Percentiles rank a stretch among this genome's conserved stretches.
Conservation (phyloP, 2,797 vertebrate species). For the Lacerta agilis region DNA sequence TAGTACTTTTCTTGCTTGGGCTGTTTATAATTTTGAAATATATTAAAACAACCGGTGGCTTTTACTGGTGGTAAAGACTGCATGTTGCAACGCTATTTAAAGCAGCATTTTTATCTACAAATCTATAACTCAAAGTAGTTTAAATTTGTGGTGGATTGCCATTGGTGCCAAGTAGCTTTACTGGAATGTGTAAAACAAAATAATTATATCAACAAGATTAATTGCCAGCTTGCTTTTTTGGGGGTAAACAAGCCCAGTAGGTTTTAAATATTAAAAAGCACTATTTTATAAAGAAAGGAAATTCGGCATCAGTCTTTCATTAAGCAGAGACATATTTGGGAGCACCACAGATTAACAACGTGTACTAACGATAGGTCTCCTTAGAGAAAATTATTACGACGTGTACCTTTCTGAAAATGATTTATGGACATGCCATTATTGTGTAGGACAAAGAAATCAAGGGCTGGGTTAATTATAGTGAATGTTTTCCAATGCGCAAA, state of each 20-base stretch:
- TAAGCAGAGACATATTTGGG: conserved; percentile 8
- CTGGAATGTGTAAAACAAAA: conserved; percentile 14
- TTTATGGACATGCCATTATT: conserved; percentile 33
- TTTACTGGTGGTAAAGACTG: background rate
- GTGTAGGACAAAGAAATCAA: conserved; percentile 15
- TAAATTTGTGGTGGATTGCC: conserved; percentile 5
- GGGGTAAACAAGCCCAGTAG: background rate
- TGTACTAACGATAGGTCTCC: background rate
- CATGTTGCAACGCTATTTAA: background rate
- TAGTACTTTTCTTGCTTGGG: background rate
- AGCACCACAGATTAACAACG: conserved; percentile 28
- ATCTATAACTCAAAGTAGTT: background rate
- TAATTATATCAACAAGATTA: background rate
- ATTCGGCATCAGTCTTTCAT: conserved; percentile 19
- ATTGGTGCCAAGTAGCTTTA: conserved; percentile 32
- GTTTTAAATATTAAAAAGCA: conserved; percentile 26
- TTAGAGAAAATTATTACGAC: conserved; percentile 11
- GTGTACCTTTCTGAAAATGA: background rate
- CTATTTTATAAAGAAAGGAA: background rate
- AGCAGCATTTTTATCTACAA: conserved; percentile 4
- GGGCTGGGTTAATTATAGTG: background rate
- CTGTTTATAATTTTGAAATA: conserved; percentile 1
- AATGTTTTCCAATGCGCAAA: conserved; percentile 27
- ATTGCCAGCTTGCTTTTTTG: conserved; percentile 24
- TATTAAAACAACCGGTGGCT: background rate